A percentile compares a stretch with the other conserved stretches of the same genome.
Evolutionary conservation across 2,113 vertebrate species (phyloP).

Genomic region (Petaurus breviceps): DNA sequence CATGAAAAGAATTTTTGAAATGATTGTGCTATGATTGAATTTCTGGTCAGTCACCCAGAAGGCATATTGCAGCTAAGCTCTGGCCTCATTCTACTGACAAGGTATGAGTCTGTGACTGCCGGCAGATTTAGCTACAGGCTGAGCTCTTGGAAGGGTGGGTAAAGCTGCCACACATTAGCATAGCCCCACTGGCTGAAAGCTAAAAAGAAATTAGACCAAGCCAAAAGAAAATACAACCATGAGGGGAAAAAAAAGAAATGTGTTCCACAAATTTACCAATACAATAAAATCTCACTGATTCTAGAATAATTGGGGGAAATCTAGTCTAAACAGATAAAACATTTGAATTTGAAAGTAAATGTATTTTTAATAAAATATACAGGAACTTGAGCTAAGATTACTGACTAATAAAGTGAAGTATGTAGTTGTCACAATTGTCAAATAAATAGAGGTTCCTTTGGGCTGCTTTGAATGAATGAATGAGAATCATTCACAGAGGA

Average conservation of each 20-base stretch:
- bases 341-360: conserved; percentile 33
- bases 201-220: conserved; percentile 46
- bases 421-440: neutral
- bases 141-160: neutral
- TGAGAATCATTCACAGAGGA: conserved; percentile 48
- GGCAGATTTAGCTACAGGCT: conserved; percentile 18
- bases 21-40: conserved; percentile 69
- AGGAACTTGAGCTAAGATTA: conserved; percentile 20
- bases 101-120: conserved; percentile 54
- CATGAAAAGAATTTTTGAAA: conserved; percentile 73
- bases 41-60: conserved; percentile 75
- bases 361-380: conserved; percentile 38
- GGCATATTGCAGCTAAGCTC: conserved; percentile 63
- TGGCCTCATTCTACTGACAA: conserved; percentile 64
- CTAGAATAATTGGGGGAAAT: conserved; percentile 51
- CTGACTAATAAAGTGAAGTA: neutral
- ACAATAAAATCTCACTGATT: conserved; percentile 55
- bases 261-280: conserved; percentile 21
- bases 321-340: conserved; percentile 41
- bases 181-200: conserved; percentile 25
- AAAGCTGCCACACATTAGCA: neutral
- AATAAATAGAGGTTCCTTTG: conserved; percentile 55
- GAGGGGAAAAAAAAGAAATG: conserved; percentile 36
- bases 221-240: conserved; percentile 52
- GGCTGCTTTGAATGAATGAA: conserved; percentile 38